Percentiles rank a stretch among this genome's conserved stretches.
Conservation (phyloP, 2,888 invertebrate species). For the Shargacucullia verbasci region DNA sequence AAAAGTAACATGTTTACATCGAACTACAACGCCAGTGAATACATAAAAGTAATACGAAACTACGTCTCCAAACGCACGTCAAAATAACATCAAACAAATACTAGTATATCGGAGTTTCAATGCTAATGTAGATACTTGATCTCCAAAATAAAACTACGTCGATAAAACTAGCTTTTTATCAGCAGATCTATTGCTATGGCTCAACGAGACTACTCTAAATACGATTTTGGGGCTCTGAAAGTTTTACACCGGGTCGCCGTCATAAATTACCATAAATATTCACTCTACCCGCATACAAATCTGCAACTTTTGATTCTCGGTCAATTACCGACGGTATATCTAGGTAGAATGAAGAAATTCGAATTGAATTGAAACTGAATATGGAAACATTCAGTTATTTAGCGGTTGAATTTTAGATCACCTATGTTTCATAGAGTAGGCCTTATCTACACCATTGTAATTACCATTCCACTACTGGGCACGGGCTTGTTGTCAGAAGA, state of each 20-base stretch:
- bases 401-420: no score
- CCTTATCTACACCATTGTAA: no score
- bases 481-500: no score
- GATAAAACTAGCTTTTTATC: constrained; percentile 40
- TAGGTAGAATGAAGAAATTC: no score
- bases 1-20: constrained; percentile 13
- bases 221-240: constrained; percentile 70
- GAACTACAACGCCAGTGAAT: constrained; percentile 19
- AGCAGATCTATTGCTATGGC: constrained; percentile 25
- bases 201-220: constrained; percentile 63
- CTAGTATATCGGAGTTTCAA: constrained; percentile 14
- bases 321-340: constrained; percentile 40
- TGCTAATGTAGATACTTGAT: constrained; percentile 40
- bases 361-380: no score
- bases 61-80: constrained; percentile 11
- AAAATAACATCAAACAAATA: constrained; percentile 32
- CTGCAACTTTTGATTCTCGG: constrained; percentile 54
- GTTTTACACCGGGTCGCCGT: constrained; percentile 72
- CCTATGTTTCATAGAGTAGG: no score
- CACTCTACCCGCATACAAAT: constrained; percentile 66
- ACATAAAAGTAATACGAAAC: constrained; percentile 23
- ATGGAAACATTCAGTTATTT: no score
- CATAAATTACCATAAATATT: constrained; percentile 79
- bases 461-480: no score
- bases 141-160: constrained; percentile 32